Conservation (phyloP, 2,888 invertebrate species). For the Drosophila meridiana region DNA sequence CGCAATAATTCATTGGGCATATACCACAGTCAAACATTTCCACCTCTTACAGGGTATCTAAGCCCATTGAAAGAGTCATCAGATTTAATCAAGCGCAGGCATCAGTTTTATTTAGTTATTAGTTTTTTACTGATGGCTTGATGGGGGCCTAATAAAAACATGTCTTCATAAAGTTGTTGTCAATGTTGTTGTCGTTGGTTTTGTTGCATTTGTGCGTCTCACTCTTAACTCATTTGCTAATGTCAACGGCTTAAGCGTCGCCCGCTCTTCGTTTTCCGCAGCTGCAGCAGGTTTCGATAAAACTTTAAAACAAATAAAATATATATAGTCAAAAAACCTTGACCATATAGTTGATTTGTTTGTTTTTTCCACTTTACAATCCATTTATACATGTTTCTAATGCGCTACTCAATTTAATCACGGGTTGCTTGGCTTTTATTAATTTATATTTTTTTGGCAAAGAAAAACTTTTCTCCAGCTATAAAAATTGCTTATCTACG, state of each 20-base stretch:
- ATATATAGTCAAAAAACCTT: slow-evolving; percentile 62
- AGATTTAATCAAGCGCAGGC: slow-evolving; percentile 55
- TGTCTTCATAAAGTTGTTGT: slow-evolving; percentile 44
- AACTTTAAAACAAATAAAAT: not conserved
- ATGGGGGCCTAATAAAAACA: slow-evolving; percentile 28
- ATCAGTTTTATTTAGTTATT: slow-evolving; percentile 43
- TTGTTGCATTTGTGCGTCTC: slow-evolving; percentile 55
- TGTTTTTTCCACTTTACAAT: slow-evolving; percentile 18
- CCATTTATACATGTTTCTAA: slow-evolving; percentile 43
- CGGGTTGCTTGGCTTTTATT: slow-evolving; percentile 15
- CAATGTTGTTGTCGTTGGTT: slow-evolving; percentile 22
- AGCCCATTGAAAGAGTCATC: slow-evolving; percentile 12
- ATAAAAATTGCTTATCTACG: slow-evolving; percentile 11
- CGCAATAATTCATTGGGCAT: not conserved
- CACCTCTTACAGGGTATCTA: slow-evolving; percentile 10
- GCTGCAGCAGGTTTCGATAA: slow-evolving; percentile 65
- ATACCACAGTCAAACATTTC: not conserved
- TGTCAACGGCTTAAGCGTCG: slow-evolving; percentile 52
- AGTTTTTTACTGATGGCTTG: slow-evolving; percentile 25
- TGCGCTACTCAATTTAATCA: slow-evolving; percentile 30
- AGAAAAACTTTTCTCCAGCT: slow-evolving; percentile 29
- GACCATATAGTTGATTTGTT: slow-evolving; percentile 67
- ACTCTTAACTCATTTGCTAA: slow-evolving; percentile 57
- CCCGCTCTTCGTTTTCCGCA: slow-evolving; percentile 46
- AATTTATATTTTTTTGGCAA: slow-evolving; percentile 16